Percentiles rank a stretch among this genome's conserved stretches.
phyloP scores from a whole-genome alignment of 2,797 vertebrate genomes.

The Tauraco hartlaubi region DNA sequence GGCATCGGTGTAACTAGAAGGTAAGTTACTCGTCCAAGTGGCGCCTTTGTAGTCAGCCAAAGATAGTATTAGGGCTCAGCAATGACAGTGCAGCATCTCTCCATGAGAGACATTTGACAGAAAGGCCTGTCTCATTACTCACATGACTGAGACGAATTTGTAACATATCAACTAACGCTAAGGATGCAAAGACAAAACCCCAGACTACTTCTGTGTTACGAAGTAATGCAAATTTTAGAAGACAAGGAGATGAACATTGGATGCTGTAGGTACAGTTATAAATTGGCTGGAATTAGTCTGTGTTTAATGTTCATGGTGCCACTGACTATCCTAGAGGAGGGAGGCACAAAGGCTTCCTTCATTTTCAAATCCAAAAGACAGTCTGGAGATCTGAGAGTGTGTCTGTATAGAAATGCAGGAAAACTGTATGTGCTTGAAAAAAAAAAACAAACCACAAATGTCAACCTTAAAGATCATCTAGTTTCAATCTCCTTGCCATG shows the following conservation, averaged over 20 bases:
- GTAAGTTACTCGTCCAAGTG: fast-evolving
- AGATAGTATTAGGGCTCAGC: not conserved
- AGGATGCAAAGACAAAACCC: fast-evolving
- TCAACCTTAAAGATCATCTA: not conserved
- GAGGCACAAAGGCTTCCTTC: not conserved
- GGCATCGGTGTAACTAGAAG: not conserved
- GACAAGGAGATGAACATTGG: not conserved
- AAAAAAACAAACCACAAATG: not conserved
- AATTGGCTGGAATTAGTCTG: not conserved
- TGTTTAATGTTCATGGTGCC: not conserved
- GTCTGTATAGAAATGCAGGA: not conserved
- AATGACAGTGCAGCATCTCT: not conserved
- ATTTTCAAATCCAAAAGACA: not conserved
- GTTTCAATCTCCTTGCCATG: too few relatives aligned
- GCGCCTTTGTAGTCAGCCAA: not conserved
- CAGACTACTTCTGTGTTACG: not conserved
- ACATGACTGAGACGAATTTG: not conserved
- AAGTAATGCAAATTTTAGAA: not conserved
- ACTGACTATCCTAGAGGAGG: not conserved
- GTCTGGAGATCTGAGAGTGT: not conserved
- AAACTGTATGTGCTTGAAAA: not conserved
- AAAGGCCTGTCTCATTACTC: not conserved
- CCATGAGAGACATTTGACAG: not conserved
- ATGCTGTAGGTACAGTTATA: not conserved
- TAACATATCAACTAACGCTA: not conserved